Percentiles rank a stretch among this genome's conserved stretches.
Evolutionary conservation across 2,797 vertebrate genomes (phyloP).

Genomic region (Zenarchopterus dispar): DNA sequence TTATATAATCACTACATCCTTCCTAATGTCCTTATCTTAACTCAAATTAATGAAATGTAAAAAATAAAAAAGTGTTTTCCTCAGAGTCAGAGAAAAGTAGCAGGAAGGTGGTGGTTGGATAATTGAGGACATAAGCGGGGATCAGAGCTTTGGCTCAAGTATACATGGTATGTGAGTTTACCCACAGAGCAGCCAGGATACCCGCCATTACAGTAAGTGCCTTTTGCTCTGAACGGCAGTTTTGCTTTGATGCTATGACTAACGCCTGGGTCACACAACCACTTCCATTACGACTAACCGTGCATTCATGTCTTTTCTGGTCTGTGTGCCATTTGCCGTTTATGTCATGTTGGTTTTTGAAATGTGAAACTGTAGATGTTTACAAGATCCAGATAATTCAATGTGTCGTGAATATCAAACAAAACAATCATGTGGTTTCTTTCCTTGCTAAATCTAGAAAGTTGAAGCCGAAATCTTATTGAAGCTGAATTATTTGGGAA

Average conservation of each 20-base stretch:
- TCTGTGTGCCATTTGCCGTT: slow-evolving; percentile 48
- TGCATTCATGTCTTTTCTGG: slow-evolving; percentile 38
- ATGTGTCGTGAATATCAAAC: slow-evolving; percentile 54
- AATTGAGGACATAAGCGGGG: slow-evolving; percentile 46
- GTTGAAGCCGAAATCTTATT: slow-evolving; percentile 6
- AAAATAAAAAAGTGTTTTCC: slow-evolving; percentile 20
- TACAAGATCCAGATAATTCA: slow-evolving; percentile 48
- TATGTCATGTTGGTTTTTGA: slow-evolving; percentile 66
- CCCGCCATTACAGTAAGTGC: slow-evolving; percentile 68
- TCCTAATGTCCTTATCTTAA: neutral
- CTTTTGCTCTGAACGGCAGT: slow-evolving; percentile 54
- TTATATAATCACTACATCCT: neutral
- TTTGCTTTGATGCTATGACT: slow-evolving; percentile 73
- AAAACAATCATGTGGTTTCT: slow-evolving; percentile 59
- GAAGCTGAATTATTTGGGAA: slow-evolving; percentile 27
- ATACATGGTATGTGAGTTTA: slow-evolving; percentile 37
- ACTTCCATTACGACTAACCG: slow-evolving; percentile 56
- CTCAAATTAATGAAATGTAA: slow-evolving; percentile 12
- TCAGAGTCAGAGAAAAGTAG: slow-evolving; percentile 23
- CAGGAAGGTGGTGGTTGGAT: slow-evolving; percentile 25
- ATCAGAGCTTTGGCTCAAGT: slow-evolving; percentile 47
- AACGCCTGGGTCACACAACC: slow-evolving; percentile 66
- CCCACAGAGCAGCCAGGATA: slow-evolving; percentile 54
- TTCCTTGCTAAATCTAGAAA: slow-evolving; percentile 26
- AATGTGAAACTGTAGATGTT: slow-evolving; percentile 51